Conservation (phyloP, 2,888 invertebrate species). For the Megalurothrips usitatus region DNA sequence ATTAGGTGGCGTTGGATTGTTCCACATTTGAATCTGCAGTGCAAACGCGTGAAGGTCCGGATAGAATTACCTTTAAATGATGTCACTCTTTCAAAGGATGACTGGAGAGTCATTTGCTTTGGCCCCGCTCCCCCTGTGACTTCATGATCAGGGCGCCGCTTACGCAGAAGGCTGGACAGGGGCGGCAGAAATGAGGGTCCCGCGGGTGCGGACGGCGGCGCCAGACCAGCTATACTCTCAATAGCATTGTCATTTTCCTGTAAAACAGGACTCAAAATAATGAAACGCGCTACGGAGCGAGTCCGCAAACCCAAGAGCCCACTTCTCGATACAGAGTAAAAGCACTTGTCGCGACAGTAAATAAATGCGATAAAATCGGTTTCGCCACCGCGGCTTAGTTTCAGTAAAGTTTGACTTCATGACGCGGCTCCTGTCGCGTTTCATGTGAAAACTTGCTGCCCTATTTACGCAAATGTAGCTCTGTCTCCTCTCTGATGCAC, state of each 20-base stretch:
- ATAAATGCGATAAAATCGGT: no score
- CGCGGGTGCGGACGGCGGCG: not conserved
- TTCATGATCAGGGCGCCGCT: not conserved
- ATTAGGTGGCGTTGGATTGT: not conserved
- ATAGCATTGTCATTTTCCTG: not conserved
- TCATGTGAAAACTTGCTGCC: no score
- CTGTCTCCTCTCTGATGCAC: no score
- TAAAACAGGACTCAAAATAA: not conserved
- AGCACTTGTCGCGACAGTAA: no score
- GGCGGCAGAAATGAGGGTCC: not conserved
- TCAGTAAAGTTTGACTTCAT: no score
- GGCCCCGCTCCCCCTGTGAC: not conserved
- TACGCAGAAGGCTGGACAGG: not conserved
- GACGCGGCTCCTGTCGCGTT: no score
- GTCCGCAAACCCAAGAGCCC: not conserved
- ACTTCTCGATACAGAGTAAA: no score
- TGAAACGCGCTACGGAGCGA: not conserved
- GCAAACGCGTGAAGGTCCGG: not conserved
- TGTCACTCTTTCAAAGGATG: not conserved
- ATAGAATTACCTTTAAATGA: not conserved
- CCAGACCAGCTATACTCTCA: not conserved
- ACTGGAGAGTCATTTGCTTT: not conserved
- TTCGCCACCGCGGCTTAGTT: no score
- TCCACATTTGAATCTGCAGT: not conserved
- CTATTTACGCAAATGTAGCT: no score